Conservation (phyloP, 1,140 invertebrate genomes). For the Phortica variegata region DNA sequence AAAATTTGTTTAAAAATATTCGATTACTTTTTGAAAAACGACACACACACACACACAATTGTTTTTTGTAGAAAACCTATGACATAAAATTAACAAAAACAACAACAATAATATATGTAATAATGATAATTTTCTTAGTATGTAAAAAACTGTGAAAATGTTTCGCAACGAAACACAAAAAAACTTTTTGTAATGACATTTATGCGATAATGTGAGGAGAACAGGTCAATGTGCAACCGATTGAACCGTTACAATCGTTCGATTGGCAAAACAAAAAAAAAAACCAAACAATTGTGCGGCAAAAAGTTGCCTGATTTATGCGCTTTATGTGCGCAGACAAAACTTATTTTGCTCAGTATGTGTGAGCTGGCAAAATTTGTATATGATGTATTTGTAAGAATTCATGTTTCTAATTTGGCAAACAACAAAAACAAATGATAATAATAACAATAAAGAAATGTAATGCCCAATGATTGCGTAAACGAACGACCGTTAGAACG, state of each 20-base stretch:
- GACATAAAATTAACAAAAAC: slow-evolving; percentile 14
- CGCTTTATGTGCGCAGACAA: slow-evolving; percentile 10
- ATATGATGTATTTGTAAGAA: too few relatives aligned
- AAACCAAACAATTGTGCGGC: slow-evolving; percentile 6
- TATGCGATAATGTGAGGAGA: slow-evolving; percentile 12
- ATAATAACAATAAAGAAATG: too few relatives aligned
- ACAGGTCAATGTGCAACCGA: slow-evolving; percentile 23
- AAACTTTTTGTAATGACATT: slow-evolving; percentile 12
- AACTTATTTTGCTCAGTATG: too few relatives aligned
- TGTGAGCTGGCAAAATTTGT: too few relatives aligned
- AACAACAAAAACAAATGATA: too few relatives aligned
- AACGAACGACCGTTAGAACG: too few relatives aligned
- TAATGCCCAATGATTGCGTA: too few relatives aligned
- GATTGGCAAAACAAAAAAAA: slow-evolving; percentile 18
- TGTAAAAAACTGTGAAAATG: slow-evolving; percentile 48
- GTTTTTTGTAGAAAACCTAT: neutral
- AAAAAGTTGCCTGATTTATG: too few relatives aligned
- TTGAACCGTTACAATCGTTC: slow-evolving; percentile 19
- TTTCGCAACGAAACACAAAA: slow-evolving; percentile 53
- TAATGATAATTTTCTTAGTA: slow-evolving; percentile 28
- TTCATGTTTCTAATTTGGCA: too few relatives aligned
- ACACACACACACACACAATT: neutral
- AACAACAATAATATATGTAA: too few relatives aligned
- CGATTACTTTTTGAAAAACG: too few relatives aligned
- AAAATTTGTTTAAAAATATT: neutral